Percentiles rank a stretch among this genome's conserved stretches.
phyloP scores from a whole-genome alignment of 2,797 vertebrate species.

The Poeciliopsis infans region DNA sequence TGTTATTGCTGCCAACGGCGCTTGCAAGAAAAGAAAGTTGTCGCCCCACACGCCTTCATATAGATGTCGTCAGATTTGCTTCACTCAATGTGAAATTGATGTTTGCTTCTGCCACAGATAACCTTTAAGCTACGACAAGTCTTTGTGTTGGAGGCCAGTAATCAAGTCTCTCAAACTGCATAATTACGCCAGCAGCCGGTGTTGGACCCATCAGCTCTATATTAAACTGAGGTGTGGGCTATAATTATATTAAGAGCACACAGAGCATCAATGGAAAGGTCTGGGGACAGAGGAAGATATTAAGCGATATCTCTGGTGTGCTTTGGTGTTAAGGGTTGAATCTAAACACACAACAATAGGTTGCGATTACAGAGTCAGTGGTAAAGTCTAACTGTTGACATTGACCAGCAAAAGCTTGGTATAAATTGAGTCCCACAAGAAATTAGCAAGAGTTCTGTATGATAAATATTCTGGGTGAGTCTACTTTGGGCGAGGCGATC shows the following conservation, averaged over 20 bases:
- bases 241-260: conserved; percentile 63
- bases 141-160: conserved; percentile 21
- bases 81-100: conserved; percentile 23
- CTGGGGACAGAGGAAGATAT: conserved; percentile 49
- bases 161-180: conserved; percentile 53
- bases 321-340: conserved; percentile 47
- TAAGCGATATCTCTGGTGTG: conserved; percentile 39
- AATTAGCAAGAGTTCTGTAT: conserved; percentile 33
- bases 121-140: conserved; percentile 26
- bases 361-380: conserved; percentile 41
- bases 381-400: conserved; percentile 56
- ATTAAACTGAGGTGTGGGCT: conserved; percentile 50
- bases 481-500: conserved; percentile 51
- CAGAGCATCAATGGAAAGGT: conserved; percentile 21
- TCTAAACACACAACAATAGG: conserved; percentile 43
- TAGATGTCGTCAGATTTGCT: not conserved
- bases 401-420: conserved; percentile 41
- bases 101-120: conserved; percentile 16
- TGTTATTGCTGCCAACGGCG: not conserved
- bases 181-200: conserved; percentile 58
- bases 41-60: not conserved
- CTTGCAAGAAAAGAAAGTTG: not conserved
- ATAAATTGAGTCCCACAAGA: conserved; percentile 61
- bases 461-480: conserved; percentile 61
- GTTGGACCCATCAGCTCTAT: conserved; percentile 54